phyloP scores from a whole-genome alignment of 2,113 vertebrate genomes.

The Lepus europaeus region DNA sequence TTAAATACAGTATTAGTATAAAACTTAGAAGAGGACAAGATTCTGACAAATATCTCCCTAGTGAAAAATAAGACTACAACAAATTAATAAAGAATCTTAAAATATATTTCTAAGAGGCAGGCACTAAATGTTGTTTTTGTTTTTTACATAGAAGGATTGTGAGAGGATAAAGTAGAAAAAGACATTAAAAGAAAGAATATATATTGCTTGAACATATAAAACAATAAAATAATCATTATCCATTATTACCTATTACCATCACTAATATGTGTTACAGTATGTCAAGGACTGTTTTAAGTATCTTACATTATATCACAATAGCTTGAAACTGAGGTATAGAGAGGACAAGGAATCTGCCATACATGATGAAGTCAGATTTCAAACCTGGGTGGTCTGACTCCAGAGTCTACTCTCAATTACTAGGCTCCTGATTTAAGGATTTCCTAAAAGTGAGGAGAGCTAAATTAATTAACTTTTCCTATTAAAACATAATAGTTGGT shows the following conservation, averaged over 20 bases:
- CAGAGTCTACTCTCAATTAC: not conserved
- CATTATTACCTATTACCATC: not conserved
- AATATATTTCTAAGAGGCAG: conserved; percentile 49
- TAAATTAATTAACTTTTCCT: conserved; percentile 34
- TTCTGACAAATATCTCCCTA: not conserved
- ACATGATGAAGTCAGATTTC: not conserved
- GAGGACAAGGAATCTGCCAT: not conserved
- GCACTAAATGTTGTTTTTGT: not conserved
- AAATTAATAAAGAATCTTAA: conserved; percentile 54
- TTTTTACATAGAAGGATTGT: not conserved
- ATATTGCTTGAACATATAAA: conserved; percentile 13
- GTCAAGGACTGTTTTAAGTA: not conserved
- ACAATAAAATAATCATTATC: not conserved
- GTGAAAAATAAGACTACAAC: conserved; percentile 6
- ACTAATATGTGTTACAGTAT: not conserved
- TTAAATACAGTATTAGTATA: conserved; percentile 41
- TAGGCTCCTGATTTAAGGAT: conserved; percentile 2
- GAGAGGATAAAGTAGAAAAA: conserved; percentile 37
- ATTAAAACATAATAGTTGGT: conserved; percentile 32
- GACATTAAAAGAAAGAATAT: not conserved
- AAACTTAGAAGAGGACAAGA: conserved; percentile 29
- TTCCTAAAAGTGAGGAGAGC: conserved; percentile 10
- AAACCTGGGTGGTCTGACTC: not conserved
- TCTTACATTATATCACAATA: conserved; percentile 54
- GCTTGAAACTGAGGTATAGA: no score